Evolutionary conservation across 2,797 vertebrate genomes (phyloP).

Genomic region (Sorex maritimensis): DNA sequence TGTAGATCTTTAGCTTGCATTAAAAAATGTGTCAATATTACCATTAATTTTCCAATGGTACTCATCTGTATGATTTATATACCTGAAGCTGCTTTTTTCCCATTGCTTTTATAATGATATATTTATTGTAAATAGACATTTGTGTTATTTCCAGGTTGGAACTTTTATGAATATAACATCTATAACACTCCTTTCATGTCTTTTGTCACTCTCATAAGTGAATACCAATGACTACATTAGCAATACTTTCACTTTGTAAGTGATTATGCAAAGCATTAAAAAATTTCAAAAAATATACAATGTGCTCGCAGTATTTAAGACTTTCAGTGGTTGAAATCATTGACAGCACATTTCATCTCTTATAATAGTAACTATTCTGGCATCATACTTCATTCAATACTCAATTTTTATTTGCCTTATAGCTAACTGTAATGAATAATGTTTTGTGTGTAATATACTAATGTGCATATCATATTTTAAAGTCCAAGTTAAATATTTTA

Average conservation of each 20-base stretch:
- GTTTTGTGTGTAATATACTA: too few relatives aligned
- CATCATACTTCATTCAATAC: background rate
- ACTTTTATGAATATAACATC: background rate
- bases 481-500: background rate
- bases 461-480: background rate
- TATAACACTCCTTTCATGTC: background rate
- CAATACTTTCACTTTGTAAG: background rate
- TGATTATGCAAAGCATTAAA: background rate
- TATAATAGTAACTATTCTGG: background rate
- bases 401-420: background rate
- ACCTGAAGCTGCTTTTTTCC: background rate
- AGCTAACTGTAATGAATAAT: too few relatives aligned
- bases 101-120: background rate
- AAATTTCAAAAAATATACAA: background rate
- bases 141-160: background rate
- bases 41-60: background rate
- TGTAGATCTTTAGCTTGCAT: background rate
- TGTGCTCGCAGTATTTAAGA: fast-evolving
- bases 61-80: background rate
- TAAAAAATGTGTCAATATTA: background rate
- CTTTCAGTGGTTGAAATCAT: background rate
- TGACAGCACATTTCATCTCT: background rate
- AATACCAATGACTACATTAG: background rate
- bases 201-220: background rate
- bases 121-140: background rate